Percentiles rank a stretch among this genome's conserved stretches.
Conservation (phyloP, 2,797 vertebrate genomes). For the Chaetophractus vellerosus region DNA sequence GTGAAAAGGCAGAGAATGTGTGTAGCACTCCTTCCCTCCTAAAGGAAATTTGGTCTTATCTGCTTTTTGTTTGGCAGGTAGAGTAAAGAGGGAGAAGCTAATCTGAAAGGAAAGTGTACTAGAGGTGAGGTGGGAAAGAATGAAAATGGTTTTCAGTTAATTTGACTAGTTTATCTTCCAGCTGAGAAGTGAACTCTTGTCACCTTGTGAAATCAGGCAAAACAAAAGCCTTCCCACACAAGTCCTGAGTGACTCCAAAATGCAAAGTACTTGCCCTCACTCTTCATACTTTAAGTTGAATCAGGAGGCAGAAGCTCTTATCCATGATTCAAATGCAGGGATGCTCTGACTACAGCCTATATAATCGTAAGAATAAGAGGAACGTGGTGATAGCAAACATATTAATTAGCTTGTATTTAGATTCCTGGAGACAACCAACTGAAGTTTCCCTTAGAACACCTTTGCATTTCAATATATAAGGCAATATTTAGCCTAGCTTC, state of each 20-base stretch:
- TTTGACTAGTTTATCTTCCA: slow-evolving; percentile 61
- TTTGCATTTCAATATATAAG: slow-evolving; percentile 53
- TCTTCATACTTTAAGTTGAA: not conserved
- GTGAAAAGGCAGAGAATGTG: not conserved
- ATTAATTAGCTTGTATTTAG: not conserved
- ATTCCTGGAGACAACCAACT: slow-evolving; percentile 11
- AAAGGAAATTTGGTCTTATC: not conserved
- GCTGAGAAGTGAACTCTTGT: slow-evolving; percentile 59
- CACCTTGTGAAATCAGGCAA: slow-evolving; percentile 67
- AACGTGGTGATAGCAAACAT: not conserved
- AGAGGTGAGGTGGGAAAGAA: slow-evolving; percentile 38
- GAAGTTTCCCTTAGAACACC: slow-evolving; percentile 5
- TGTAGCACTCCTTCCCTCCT: not conserved
- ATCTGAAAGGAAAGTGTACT: slow-evolving; percentile 37
- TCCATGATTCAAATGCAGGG: not conserved
- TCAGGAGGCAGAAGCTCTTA: not conserved
- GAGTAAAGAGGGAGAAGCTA: not conserved
- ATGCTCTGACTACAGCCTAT: not conserved
- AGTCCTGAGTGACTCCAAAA: not conserved
- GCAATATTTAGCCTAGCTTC: slow-evolving; percentile 52
- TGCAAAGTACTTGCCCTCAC: not conserved
- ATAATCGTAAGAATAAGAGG: not conserved
- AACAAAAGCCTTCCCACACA: slow-evolving; percentile 66
- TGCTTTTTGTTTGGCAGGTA: not conserved
- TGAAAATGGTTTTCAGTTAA: slow-evolving; percentile 43